Evolutionary conservation across 64 coral and sea anemone species (phyloP), one percentile per base, ranked within the genome.

Genomic region (Orbicella faveolata): DNA sequence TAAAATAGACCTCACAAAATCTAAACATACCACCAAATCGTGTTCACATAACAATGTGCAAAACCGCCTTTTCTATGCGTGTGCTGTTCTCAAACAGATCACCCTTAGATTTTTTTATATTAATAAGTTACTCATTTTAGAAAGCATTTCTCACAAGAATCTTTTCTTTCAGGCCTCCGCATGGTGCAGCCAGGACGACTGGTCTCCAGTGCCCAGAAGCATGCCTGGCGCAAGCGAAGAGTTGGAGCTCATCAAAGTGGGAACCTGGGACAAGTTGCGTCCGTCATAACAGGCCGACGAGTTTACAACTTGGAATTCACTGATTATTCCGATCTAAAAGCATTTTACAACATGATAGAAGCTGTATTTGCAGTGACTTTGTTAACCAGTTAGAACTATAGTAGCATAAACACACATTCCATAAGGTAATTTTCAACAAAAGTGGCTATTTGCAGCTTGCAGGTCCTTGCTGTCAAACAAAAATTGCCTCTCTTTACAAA

Each of bases 251-350:
- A 83, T 19, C 79, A 66, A 12, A 57, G 44, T 63, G 59, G 72
- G 48, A 74, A 90, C 74, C 89, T 90, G 36, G 55, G 26, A 30
- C n/a, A 83, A 21, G 54, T 90, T n/a, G 89, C 80, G 9, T 83
- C 89, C 15, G 74, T 90, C 14, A 82, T 90, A 15, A 80, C 61
- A 57, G 44, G 39, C 2, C 61, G 52, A 14, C 78, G 79, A 39
- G 51, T 44, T 15, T 73, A 64, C 67, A 83, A 90, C 52, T 39
- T 90, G 18, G 78, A 90, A 39, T 90, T 90, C 64, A 54, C 75
- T 2, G 55, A 75, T 70, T 53, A 73, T 68, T 63, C 79, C 9
- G 79, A 80, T 35, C n/a, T 83, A 36, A 70, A 82, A 30, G 9
- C 51, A 1, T 90, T 90, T 61, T 74, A 35, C 30, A 17, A 20